Evolutionary conservation across 2,888 invertebrate genomes (phyloP), one percentile per base, ranked within the genome.

Genomic region (Lochmaea capreae): DNA sequence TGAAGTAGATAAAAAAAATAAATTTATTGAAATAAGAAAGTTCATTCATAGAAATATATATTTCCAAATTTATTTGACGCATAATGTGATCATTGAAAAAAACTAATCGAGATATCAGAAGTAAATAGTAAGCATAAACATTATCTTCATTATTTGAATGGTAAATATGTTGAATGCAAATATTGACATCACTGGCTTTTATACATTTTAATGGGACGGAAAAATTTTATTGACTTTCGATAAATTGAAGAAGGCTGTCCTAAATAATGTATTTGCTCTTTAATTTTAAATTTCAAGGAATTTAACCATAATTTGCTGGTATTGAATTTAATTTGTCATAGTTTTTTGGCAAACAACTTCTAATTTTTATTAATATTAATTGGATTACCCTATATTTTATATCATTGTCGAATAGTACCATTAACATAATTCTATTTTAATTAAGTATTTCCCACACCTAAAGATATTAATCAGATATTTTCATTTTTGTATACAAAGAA

Each of bases 181-280:
- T 33, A 59, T 59, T 59, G 59, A 59, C 33, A 18, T 57, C 57
- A 58, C 52, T n/a, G 58, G 18, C n/a, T 57, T 57, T 57, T 57
- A 18, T 58, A 58, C 12, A 58, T 26, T 58, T 58, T 54, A 54
- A 4, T 54, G 16, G 58, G 58, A 58, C 26, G 10, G 12, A 26
- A 22, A 33, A 59, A 59, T 59, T 12, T 26, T 59, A 33, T 59
- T 59, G 14, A 33, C 33, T 26, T 59, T 59, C 14, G 33, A 59
- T 59, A 59, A 12, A 8, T 59, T 26, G 2, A 33, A 14, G 14
- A 59, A 59, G 26, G 12, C 1, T 26, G 18, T 18, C 54, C 54
- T 18, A 57, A 57, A 57, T 57, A 16, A 18, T 57, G 3, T 16
- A 18, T 16, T 57, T 57, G 10, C 16, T 57, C 10, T 57, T 3